Conservation (phyloP, 2,113 vertebrate genomes). For the Eurystomus gularis region DNA sequence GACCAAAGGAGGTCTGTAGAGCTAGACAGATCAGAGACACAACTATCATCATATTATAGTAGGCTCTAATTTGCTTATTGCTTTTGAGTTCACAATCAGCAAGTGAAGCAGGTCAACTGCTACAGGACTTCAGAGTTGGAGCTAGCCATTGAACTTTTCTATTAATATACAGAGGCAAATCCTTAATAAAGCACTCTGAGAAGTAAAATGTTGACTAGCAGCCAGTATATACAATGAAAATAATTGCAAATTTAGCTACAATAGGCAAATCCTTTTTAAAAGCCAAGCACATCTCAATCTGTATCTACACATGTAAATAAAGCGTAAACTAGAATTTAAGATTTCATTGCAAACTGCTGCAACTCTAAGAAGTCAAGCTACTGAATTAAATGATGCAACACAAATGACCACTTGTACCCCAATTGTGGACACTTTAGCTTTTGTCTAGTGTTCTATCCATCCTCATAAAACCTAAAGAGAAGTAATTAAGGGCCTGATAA, state of each 20-base stretch:
- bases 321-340: neutral
- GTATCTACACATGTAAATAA: neutral
- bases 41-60: neutral
- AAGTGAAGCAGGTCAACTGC: neutral
- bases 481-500: neutral
- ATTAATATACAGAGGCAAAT: neutral
- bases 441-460: neutral
- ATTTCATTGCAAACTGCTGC: neutral
- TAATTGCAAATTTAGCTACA: neutral
- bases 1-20: neutral
- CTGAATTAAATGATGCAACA: neutral
- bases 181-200: neutral
- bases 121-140: neutral
- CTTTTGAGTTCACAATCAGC: neutral
- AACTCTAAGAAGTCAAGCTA: neutral
- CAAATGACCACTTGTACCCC: neutral
- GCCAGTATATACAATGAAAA: neutral
- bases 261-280: neutral
- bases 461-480: neutral
- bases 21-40: neutral
- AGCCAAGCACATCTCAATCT: neutral
- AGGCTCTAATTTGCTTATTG: neutral
- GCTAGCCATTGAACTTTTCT: neutral
- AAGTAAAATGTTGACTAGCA: neutral
- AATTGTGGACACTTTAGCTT: neutral